Evolutionary conservation across 2,113 vertebrate species (phyloP).

Genomic region (Pseudonaja textilis): DNA sequence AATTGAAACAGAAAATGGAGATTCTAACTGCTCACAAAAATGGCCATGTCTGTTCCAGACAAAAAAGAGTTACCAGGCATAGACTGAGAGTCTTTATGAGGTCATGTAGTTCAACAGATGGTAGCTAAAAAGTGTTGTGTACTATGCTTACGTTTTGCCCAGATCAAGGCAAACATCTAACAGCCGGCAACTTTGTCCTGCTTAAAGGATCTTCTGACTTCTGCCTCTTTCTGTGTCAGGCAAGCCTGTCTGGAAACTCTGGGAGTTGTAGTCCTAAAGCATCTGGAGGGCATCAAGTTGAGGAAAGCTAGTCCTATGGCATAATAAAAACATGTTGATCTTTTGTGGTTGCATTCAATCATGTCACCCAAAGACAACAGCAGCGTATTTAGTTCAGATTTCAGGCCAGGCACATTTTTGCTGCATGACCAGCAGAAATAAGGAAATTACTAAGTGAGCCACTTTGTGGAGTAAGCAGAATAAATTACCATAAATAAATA

Average conservation of each 20-base stretch:
- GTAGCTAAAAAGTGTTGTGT: background rate
- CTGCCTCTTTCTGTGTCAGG: background rate
- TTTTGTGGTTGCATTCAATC: background rate
- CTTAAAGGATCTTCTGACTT: background rate
- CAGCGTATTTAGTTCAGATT: background rate
- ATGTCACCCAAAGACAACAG: background rate
- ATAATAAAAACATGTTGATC: background rate
- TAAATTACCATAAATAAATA: background rate
- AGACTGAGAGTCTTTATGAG: background rate
- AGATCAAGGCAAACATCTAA: background rate
- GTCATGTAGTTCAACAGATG: background rate
- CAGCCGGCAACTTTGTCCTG: background rate
- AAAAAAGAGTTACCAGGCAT: background rate
- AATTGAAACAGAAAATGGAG: background rate
- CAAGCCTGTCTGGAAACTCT: background rate
- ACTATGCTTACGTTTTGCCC: background rate
- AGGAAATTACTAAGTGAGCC: background rate
- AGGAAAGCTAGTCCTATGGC: background rate
- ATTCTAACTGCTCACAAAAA: background rate
- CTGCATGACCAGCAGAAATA: background rate
- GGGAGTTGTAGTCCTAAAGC: background rate
- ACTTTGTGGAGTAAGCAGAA: background rate
- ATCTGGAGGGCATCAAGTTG: background rate
- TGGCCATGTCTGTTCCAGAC: background rate
- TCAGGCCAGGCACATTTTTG: slow-evolving; percentile 1